Base-by-base conservation (phyloP, 2,797 vertebrate species). In the Gallinago nigripennis region DNA sequence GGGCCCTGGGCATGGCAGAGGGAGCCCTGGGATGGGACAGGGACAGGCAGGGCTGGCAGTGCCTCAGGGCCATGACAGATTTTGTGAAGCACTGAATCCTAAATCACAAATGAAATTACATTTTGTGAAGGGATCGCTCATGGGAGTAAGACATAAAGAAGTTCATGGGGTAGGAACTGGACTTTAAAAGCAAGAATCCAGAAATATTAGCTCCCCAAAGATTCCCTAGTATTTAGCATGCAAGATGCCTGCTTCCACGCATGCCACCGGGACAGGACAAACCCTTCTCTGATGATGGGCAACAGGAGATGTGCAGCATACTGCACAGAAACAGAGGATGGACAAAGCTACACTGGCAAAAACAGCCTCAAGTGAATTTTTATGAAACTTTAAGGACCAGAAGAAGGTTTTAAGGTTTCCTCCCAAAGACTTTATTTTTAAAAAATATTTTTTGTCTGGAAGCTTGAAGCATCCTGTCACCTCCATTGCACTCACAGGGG, bases 301-400 rank as follows among this genome's bases (percentile, higher is more conserved):
- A 82, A 35, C 31, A 71, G 35, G 11, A 35, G 24, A 58, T 0
- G 0, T 31, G n/a, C 4, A 65, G 46, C 56, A 35, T 10, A 30
- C 48, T 64, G 45, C 35, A 56, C 43, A 70, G 57, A 78, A 85
- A 37, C 6, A 20, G 11, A 25, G 50, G 43, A 54, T 4, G n/a
- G 46, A 82, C 8, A 64, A 60, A 83, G 30, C 27, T 31, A 13
- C 17, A 37, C 28, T 1, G 1, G 18, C 1, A 4, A 64, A 71
- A 72, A 28, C 28, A 75, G 27, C 35, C 30, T 87, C 10, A 16
- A 50, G 18, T 3, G 87, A 86, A 77, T 7, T 45, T 56, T 37
- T 31, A 19, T 1, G 4, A 60, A 79, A 54, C 6, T 79, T 71
- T 14, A 41, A 54, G 86, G 18, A 68, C 8, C 1, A 2, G 25